These are phyloP conservation scores for Sebastes goodei DNA, from an alignment of 2,797 vertebrate genomes.

Conservation along the genomic window DNA sequence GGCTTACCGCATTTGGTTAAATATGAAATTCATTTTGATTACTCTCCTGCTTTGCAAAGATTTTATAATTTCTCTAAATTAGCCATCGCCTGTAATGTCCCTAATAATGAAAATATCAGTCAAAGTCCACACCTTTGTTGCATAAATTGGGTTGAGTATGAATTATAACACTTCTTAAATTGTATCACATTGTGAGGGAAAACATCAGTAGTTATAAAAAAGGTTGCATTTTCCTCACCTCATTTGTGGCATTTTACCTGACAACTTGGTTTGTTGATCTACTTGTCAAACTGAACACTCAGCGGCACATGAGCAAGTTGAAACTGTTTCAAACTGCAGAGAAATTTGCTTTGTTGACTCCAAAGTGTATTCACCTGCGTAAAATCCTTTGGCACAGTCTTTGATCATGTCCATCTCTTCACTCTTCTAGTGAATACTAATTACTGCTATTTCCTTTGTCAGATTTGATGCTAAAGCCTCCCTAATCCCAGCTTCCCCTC, in stretches of 20 bases:
- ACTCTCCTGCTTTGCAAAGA: constrained; percentile 69
- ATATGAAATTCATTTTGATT: constrained; percentile 82
- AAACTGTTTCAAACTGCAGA: constrained; percentile 14
- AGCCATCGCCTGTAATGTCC: constrained; percentile 67
- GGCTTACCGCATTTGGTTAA: constrained; percentile 77
- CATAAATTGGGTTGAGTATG: constrained; percentile 45
- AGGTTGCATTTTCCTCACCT: background rate
- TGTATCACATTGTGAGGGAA: background rate
- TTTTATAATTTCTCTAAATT: constrained; percentile 78
- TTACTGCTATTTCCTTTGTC: constrained; percentile 63
- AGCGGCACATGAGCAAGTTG: background rate
- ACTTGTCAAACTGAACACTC: constrained; percentile 1
- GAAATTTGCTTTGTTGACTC: constrained; percentile 29
- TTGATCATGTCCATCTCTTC: constrained; percentile 47
- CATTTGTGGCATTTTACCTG: background rate
- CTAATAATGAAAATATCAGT: constrained; percentile 80
- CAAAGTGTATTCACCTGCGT: background rate
- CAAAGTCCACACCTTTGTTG: constrained; percentile 58
- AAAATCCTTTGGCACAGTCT: constrained; percentile 29
- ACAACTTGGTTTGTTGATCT: background rate
- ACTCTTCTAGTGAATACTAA: constrained; percentile 47
- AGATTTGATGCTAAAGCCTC: constrained; percentile 58
- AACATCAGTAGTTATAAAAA: background rate
- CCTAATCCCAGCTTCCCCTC: constrained; percentile 51
- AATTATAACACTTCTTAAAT: constrained; percentile 30